phyloP scores from a whole-genome alignment of 2,888 invertebrate species.

The Drepanosiphum platanoidis region DNA sequence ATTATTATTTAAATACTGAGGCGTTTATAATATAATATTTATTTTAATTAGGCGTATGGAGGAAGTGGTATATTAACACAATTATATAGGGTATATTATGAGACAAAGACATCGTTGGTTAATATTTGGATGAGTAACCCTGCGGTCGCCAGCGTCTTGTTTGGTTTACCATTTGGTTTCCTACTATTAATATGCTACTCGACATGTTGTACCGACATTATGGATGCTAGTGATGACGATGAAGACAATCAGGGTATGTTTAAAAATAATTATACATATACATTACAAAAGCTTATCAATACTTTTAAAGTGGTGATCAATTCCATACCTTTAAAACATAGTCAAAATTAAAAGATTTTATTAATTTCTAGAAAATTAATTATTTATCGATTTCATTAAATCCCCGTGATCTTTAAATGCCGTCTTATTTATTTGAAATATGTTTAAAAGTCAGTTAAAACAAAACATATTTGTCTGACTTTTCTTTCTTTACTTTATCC shows the following conservation, averaged over 20 bases:
- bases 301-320: too few relatives aligned
- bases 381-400: too few relatives aligned
- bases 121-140: conserved; percentile 95
- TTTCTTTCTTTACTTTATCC: too few relatives aligned
- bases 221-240: conserved; percentile 89
- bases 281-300: not conserved
- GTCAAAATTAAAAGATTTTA: not conserved
- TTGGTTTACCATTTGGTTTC: conserved; percentile 93
- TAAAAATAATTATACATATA: not conserved
- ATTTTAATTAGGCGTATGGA: conserved; percentile 76
- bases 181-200: conserved; percentile 94
- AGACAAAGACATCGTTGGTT: conserved; percentile 79
- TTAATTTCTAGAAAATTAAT: not conserved
- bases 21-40: conserved; percentile 37
- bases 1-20: too few relatives aligned
- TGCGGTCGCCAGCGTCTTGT: conserved; percentile 89
- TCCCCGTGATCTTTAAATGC: too few relatives aligned
- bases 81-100: conserved; percentile 83
- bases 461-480: too few relatives aligned
- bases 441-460: too few relatives aligned
- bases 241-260: conserved; percentile 67
- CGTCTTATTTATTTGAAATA: too few relatives aligned
- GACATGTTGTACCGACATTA: conserved; percentile 93
- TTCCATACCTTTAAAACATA: too few relatives aligned
- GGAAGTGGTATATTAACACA: conserved; percentile 83